A percentile compares a stretch with the other conserved stretches of the same genome.
These are phyloP conservation scores for Paratilapia polleni DNA, from an alignment of 2,113 vertebrate species.

Conservation along the genomic window DNA sequence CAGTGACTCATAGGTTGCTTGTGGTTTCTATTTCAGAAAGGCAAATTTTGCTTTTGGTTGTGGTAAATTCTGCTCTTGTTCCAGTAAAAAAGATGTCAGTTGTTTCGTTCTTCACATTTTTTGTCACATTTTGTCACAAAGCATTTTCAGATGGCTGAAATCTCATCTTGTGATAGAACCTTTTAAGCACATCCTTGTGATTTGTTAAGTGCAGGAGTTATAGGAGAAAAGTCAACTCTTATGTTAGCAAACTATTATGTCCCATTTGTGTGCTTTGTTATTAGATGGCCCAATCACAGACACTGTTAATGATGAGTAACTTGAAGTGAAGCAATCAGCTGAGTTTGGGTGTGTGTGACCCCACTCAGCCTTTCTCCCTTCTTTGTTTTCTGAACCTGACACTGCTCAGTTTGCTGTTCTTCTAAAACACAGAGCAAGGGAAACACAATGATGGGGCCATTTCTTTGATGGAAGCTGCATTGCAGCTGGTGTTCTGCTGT, in stretches of 20 bases:
- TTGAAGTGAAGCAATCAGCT: conserved; percentile 29
- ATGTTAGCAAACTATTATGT: neutral
- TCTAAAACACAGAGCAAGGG: conserved; percentile 13
- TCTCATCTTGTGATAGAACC: neutral
- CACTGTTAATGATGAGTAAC: conserved; percentile 23
- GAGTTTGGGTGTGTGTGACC: conserved; percentile 13
- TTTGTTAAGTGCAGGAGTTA: neutral
- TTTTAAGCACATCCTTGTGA: neutral
- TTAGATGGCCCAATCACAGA: conserved; percentile 14
- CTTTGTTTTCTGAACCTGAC: conserved; percentile 52
- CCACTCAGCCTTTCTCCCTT: conserved; percentile 28
- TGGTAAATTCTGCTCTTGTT: conserved; percentile 8
- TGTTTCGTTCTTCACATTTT: neutral
- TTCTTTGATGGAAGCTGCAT: conserved; percentile 15
- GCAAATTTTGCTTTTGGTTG: neutral
- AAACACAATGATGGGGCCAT: conserved; percentile 25
- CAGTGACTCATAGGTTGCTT: neutral
- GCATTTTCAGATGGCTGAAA: neutral
- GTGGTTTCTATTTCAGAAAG: conserved; percentile 1
- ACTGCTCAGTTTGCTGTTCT: conserved; percentile 30
- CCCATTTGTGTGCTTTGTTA: neutral
- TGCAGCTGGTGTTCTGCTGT: conserved; percentile 42
- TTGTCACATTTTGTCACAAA: neutral
- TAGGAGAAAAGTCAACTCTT: neutral
- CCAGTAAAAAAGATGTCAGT: neutral